Evolutionary conservation across 1,140 invertebrate species (phyloP).

Genomic region (Drosophila azteca): DNA sequence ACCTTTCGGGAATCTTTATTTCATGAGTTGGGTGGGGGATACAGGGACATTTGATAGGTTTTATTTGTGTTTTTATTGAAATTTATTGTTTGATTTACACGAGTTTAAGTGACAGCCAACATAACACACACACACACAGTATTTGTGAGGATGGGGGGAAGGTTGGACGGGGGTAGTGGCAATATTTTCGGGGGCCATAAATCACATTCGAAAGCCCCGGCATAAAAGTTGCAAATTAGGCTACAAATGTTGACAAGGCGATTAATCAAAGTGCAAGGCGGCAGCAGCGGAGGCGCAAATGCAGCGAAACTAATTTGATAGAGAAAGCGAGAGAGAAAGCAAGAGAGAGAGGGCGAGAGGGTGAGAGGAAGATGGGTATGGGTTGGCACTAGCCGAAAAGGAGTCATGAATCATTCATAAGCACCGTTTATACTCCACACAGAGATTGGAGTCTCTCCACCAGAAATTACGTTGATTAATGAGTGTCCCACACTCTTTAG

Average conservation of each 20-base stretch:
- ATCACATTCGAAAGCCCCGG: slow-evolving; percentile 60
- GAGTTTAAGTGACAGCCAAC: slow-evolving; percentile 46
- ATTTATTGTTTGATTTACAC: slow-evolving; percentile 73
- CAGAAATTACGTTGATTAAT: slow-evolving; percentile 61
- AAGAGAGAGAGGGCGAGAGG: not conserved
- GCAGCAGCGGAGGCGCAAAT: slow-evolving; percentile 21
- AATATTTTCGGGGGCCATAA: slow-evolving; percentile 50
- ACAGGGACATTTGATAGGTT: slow-evolving; percentile 49
- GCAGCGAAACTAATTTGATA: slow-evolving; percentile 60
- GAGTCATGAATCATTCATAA: slow-evolving; percentile 57
- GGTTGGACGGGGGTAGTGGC: too few species aligned
- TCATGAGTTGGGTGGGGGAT: not conserved
- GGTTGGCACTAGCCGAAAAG: not conserved
- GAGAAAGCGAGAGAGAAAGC: slow-evolving; percentile 10
- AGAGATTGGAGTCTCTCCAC: slow-evolving; percentile 1
- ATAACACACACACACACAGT: slow-evolving; percentile 13
- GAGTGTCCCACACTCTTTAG: slow-evolving; percentile 9
- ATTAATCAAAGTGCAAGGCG: slow-evolving; percentile 64
- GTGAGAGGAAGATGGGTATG: slow-evolving; percentile 4
- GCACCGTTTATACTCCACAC: slow-evolving; percentile 38
- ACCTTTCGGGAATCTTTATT: slow-evolving; percentile 29
- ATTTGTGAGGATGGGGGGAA: slow-evolving; percentile 1
- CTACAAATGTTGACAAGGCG: slow-evolving; percentile 61
- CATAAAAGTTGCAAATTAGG: slow-evolving; percentile 66
- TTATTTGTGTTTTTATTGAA: slow-evolving; percentile 72